Conservation (phyloP, 2,113 vertebrate species). For the Apus apus region DNA sequence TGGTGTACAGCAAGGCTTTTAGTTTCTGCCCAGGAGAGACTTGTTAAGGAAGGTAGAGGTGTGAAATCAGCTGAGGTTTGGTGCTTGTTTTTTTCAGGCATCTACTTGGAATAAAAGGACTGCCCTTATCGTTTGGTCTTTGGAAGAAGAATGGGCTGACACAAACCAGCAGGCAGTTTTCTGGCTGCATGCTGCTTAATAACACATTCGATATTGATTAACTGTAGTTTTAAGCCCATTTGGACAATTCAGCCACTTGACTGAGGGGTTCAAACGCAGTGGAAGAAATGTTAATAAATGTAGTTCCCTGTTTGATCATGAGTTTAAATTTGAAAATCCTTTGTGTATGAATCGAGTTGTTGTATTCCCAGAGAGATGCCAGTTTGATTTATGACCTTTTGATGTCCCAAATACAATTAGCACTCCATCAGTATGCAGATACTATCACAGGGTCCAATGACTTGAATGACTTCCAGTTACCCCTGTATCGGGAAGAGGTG, state of each 20-base stretch:
- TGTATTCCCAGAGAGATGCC: conserved; percentile 37
- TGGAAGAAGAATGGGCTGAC: conserved; percentile 55
- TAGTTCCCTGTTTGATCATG: conserved; percentile 45
- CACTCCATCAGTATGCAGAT: conserved; percentile 53
- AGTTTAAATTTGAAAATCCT: conserved; percentile 68
- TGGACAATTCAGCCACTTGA: conserved; percentile 72
- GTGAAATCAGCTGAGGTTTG: conserved; percentile 28
- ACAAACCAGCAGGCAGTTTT: conserved; percentile 65
- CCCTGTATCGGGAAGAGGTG: conserved; percentile 53
- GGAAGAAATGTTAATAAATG: conserved; percentile 58
- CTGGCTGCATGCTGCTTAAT: conserved; percentile 58
- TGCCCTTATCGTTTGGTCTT: conserved; percentile 38
- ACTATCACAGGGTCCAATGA: conserved; percentile 44
- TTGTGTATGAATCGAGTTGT: conserved; percentile 6
- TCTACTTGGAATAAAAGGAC: conserved; percentile 26
- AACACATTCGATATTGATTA: conserved; percentile 70
- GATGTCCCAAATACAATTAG: conserved; percentile 51
- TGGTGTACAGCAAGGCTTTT: neutral
- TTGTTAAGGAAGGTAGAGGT: neutral
- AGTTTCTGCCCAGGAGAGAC: neutral
- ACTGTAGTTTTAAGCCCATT: conserved; percentile 62
- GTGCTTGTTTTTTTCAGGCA: conserved; percentile 10
- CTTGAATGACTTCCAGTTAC: conserved; percentile 73
- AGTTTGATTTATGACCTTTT: conserved; percentile 62
- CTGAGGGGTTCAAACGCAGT: conserved; percentile 9